Percentiles rank a stretch among this genome's conserved stretches.
phyloP scores from a whole-genome alignment of 2,797 vertebrate genomes.

The Phrynocephalus forsythii region DNA sequence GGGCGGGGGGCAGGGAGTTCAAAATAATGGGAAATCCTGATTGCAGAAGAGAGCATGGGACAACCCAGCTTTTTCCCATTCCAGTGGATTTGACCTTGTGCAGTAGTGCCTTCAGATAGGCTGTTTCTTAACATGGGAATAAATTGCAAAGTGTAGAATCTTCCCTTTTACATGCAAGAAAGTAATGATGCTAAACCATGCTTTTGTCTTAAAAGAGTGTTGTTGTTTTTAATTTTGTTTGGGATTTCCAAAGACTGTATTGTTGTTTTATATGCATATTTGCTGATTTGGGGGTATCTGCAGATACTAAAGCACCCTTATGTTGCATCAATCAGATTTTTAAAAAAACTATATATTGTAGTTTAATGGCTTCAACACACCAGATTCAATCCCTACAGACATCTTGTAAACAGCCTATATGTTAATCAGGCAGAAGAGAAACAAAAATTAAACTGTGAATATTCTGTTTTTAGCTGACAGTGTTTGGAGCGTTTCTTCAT shows the following conservation, averaged over 20 bases:
- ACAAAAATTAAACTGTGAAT: slow-evolving; percentile 56
- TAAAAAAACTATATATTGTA: neutral
- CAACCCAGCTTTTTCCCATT: slow-evolving; percentile 1
- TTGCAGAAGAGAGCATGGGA: slow-evolving; percentile 13
- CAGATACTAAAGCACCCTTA: slow-evolving; percentile 7
- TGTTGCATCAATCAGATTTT: slow-evolving; percentile 42
- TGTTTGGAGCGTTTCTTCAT: slow-evolving; percentile 98
- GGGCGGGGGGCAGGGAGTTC: neutral
- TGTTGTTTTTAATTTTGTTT: neutral
- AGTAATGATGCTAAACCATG: neutral
- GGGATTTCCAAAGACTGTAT: neutral
- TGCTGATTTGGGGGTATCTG: slow-evolving; percentile 14
- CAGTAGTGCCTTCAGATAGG: neutral
- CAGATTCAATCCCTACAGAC: slow-evolving; percentile 48
- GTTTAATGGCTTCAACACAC: slow-evolving; percentile 33
- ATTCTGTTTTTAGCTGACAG: slow-evolving; percentile 90
- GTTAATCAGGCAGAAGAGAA: slow-evolving; percentile 48
- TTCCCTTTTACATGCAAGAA: neutral
- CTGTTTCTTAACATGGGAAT: neutral
- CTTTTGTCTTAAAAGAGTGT: neutral
- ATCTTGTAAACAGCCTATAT: slow-evolving; percentile 79
- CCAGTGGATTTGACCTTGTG: neutral
- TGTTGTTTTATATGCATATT: slow-evolving; percentile 9
- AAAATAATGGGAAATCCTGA: neutral
- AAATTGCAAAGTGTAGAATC: neutral